Evolutionary conservation across 1,140 invertebrate species (phyloP).

Genomic region (Brachionus koreanus): DNA sequence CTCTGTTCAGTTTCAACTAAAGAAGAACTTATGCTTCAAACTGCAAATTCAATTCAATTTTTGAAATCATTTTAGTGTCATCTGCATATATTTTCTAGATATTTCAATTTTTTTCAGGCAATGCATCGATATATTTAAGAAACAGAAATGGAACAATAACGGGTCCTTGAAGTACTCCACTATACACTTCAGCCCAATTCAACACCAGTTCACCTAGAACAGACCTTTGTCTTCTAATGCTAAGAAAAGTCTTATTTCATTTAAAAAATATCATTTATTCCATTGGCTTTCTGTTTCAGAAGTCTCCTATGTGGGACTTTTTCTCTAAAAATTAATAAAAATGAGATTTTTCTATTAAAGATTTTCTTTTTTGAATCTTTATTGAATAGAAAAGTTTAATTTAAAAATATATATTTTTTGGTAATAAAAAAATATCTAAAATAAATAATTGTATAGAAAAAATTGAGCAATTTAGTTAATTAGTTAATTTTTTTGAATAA

Average conservation of each 20-base stretch:
- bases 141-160: too few relatives aligned
- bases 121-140: too few relatives aligned
- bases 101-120: not conserved
- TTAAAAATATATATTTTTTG: too few relatives aligned
- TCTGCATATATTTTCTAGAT: not conserved
- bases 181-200: too few relatives aligned
- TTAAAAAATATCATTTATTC: not conserved
- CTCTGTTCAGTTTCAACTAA: too few relatives aligned
- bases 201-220: too few relatives aligned
- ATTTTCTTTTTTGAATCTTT: too few relatives aligned
- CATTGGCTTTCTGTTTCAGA: not conserved
- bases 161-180: too few relatives aligned
- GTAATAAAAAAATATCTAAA: not conserved
- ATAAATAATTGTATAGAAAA: not conserved
- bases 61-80: not conserved
- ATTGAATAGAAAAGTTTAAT: too few relatives aligned
- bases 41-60: not conserved
- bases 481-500: constrained; percentile 31
- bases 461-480: not conserved
- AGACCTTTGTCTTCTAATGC: not conserved
- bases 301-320: not conserved
- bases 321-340: too few relatives aligned
- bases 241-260: not conserved
- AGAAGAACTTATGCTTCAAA: not conserved
- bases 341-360: too few relatives aligned